These are phyloP conservation scores for Marcusenius ussheri DNA, from an alignment of 2,113 vertebrate genomes.

Conservation along the genomic window DNA sequence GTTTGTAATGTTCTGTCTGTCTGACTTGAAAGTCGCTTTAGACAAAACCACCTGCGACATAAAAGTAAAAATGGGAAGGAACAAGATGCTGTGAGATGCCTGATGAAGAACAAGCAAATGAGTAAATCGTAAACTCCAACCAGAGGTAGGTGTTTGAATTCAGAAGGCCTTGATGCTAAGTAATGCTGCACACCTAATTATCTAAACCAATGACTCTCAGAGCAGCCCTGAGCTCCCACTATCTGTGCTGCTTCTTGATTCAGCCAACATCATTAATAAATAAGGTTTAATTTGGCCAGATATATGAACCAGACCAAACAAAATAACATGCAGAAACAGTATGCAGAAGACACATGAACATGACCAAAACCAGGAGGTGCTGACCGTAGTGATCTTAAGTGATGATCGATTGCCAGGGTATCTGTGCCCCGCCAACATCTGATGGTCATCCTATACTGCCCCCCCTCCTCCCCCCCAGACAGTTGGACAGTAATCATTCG, in stretches of 20 bases:
- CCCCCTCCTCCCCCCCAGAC: background rate
- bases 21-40: background rate
- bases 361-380: background rate
- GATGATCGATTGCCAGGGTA: background rate
- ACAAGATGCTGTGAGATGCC: background rate
- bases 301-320: background rate
- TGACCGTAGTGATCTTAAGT: background rate
- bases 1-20: background rate
- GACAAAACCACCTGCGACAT: background rate
- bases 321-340: background rate
- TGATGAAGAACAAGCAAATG: background rate
- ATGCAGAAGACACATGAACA: background rate
- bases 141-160: background rate
- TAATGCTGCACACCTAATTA: background rate
- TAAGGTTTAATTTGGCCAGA: background rate
- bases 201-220: background rate
- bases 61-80: background rate
- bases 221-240: background rate
- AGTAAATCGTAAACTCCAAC: background rate
- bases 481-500: background rate
- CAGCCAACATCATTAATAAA: background rate
- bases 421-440: background rate
- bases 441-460: background rate
- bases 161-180: background rate
- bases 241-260: background rate